Base-by-base conservation (phyloP, 2,888 invertebrate species). In the Luperina testacea region DNA sequence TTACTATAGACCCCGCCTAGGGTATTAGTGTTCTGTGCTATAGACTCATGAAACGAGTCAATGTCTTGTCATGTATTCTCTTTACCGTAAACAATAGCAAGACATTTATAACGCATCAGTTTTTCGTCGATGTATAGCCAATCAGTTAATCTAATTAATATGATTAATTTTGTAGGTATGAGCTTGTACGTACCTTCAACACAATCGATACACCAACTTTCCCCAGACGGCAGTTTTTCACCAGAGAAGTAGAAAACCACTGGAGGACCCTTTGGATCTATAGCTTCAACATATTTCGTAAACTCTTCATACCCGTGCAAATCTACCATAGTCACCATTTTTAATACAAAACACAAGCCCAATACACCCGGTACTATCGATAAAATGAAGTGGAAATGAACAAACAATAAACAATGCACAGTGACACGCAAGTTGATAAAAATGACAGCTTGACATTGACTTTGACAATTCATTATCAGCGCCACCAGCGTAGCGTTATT, bases 161-260 rank as follows among this genome's bases (percentile, higher is more conserved):
- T 38, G 17, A 81, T 6, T 48, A 38, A 61, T 68, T 57, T 32
- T 9, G n/a, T 11, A 65, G 24, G 7, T 20, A 1, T 38, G 9
- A 32, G 48, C 20, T 57, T 48, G 32, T 97, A 98, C 72, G 5
- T 97, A 98, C 98, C 98, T 96, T 97, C 97, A 24, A 98, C 98
- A 94, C 99, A 99, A 93, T 99, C 99, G 0, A 98, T 97, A 91
- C 99, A 99, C 99, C 99, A 99, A 93, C 98, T 99, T 77, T 97
- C 94, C 0, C 98, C 99, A 87, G 97, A 94, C 0, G 97, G 93
- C 72, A 97, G 92, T 93, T 98, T 98, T 63, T 97, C 96, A 38
- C 98, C 98, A 86, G 97, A 97, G 91, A 98, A 98, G 89, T 97
- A 97, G 73, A 98, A 95, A 84, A 97, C 88, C 61, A 94, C 93